A percentile compares a stretch with the other conserved stretches of the same genome.
Conservation (phyloP, 2,888 invertebrate species). For the Siphonodentalium dalli region DNA sequence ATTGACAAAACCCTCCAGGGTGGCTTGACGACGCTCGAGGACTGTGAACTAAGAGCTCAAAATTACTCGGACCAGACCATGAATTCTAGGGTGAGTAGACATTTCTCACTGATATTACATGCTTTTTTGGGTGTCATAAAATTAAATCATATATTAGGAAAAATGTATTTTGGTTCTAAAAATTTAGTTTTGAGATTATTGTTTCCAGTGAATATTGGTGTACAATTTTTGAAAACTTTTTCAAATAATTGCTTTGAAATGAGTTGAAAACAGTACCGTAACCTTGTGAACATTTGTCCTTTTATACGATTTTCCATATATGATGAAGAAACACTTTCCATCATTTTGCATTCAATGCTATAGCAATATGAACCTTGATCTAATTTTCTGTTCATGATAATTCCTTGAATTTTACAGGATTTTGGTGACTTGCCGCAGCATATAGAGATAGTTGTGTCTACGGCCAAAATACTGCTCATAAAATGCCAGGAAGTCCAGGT, state of each 20-base stretch:
- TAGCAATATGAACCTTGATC: neutral
- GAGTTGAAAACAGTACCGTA: too few relatives aligned
- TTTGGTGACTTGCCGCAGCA: constrained; percentile 38
- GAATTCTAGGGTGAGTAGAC: constrained; percentile 29
- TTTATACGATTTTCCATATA: too few relatives aligned
- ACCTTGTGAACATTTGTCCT: too few relatives aligned
- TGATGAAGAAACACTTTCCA: too few relatives aligned
- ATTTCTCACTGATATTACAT: too few relatives aligned
- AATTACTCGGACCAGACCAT: constrained; percentile 25
- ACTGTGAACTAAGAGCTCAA: constrained; percentile 40
- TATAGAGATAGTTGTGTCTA: constrained; percentile 40
- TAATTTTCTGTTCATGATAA: neutral
- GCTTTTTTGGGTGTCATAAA: neutral
- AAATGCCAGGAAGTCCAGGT: constrained; percentile 55
- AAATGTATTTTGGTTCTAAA: too few relatives aligned
- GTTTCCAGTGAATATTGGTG: too few relatives aligned
- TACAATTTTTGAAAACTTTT: too few relatives aligned
- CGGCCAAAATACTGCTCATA: constrained; percentile 39
- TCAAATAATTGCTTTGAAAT: too few relatives aligned
- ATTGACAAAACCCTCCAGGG: constrained; percentile 53
- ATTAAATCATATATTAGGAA: too few relatives aligned
- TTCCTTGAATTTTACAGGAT: constrained; percentile 28
- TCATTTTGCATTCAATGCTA: too few relatives aligned
- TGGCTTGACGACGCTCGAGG: constrained; percentile 46
- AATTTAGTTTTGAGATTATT: too few relatives aligned